phyloP scores from a whole-genome alignment of 23 tunicate genomes.

The Phallusia fumigata region DNA sequence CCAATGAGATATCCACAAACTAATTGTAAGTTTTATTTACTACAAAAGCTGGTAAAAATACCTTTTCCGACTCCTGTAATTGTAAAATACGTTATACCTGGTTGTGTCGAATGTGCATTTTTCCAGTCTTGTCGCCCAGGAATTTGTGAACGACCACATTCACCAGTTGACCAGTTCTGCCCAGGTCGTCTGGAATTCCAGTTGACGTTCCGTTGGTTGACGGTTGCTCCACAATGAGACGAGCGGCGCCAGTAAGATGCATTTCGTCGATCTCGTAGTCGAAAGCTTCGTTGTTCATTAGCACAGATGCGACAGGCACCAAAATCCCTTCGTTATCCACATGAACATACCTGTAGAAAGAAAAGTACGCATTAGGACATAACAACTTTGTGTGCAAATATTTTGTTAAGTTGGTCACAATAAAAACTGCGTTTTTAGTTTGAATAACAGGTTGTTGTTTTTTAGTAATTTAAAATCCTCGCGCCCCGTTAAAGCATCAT shows the following conservation, averaged over 20 bases:
- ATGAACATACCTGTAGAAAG: conserved; percentile 19
- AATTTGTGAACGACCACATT: conserved; percentile 17
- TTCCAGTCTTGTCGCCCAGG: conserved; percentile 29
- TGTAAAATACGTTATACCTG: conserved; percentile 1
- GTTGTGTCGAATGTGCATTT: conserved; percentile 17
- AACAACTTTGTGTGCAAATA: too few species aligned
- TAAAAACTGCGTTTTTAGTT: too few species aligned
- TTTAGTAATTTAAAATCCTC: too few species aligned
- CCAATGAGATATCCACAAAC: too few species aligned
- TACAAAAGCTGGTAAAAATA: too few species aligned
- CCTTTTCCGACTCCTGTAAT: background rate
- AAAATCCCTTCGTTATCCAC: conserved; percentile 28
- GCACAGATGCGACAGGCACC: conserved; percentile 29
- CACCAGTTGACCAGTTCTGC: conserved; percentile 11
- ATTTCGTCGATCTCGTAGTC: conserved; percentile 19
- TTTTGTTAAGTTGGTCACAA: background rate
- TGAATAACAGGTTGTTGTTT: too few species aligned
- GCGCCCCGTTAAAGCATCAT: too few species aligned
- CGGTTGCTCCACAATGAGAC: conserved; percentile 23
- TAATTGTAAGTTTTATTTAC: too few species aligned
- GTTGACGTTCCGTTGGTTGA: background rate
- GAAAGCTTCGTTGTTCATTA: conserved; percentile 6
- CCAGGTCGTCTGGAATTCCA: conserved; percentile 14
- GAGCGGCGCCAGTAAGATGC: conserved; percentile 31
- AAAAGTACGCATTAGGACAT: background rate